Percentiles rank a stretch among this genome's conserved stretches.
phyloP scores from a whole-genome alignment of 2,113 vertebrate genomes.

The Lophura nycthemera region DNA sequence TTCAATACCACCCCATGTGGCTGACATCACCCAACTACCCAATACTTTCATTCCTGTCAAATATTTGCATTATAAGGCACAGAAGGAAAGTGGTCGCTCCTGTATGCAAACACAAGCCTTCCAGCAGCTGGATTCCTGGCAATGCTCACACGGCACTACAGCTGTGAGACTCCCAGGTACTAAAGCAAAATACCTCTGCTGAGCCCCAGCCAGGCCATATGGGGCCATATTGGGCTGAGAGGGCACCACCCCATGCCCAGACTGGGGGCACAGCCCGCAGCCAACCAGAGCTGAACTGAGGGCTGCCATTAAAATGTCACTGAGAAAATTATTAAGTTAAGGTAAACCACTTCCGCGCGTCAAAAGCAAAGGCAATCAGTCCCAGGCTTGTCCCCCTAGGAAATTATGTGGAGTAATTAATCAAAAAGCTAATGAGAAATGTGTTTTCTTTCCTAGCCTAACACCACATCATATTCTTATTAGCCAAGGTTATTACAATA shows the following conservation, averaged over 20 bases:
- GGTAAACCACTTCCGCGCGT: slow-evolving; percentile 64
- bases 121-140: slow-evolving; percentile 44
- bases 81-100: slow-evolving; percentile 35
- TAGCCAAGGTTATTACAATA: slow-evolving; percentile 86
- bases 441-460: slow-evolving; percentile 82
- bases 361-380: slow-evolving; percentile 64
- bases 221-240: too few species aligned
- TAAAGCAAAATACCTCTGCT: too few species aligned
- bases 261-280: too few species aligned
- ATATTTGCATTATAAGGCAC: neutral
- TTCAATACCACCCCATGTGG: slow-evolving; percentile 7
- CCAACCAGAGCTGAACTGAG: slow-evolving; percentile 42
- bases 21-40: neutral
- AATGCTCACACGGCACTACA: neutral
- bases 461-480: slow-evolving; percentile 84
- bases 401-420: slow-evolving; percentile 84
- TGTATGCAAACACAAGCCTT: slow-evolving; percentile 8
- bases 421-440: slow-evolving; percentile 87
- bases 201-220: too few species aligned
- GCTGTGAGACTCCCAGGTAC: neutral
- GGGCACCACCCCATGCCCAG: too few species aligned
- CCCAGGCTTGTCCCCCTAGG: slow-evolving; percentile 73
- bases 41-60: slow-evolving; percentile 36
- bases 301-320: slow-evolving; percentile 71
- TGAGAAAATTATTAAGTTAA: slow-evolving; percentile 62